Conservation (phyloP, 1,140 invertebrate genomes). For the Musca domestica region DNA sequence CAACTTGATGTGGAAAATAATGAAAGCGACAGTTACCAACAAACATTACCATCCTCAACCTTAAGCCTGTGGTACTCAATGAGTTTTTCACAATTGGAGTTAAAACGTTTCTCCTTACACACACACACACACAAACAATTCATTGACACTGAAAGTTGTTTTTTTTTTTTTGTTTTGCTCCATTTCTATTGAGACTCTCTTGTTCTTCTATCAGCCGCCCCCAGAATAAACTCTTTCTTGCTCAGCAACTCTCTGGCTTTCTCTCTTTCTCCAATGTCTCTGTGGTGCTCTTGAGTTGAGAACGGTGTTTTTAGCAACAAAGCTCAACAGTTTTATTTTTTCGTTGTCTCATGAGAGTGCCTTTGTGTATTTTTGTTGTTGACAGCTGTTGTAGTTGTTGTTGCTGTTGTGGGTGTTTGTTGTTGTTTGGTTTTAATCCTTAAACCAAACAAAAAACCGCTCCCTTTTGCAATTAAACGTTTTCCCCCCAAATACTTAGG, state of each 20-base stretch:
- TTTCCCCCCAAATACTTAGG: neutral
- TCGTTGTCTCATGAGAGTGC: neutral
- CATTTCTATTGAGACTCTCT: no score
- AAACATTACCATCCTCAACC: no score
- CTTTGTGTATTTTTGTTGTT: neutral
- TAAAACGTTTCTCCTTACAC: no score
- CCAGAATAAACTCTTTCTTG: neutral
- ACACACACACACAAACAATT: no score
- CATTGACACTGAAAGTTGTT: no score
- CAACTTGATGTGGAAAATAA: no score
- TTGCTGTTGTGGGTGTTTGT: neutral
- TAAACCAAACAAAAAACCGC: conserved; percentile 5
- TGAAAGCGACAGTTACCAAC: no score
- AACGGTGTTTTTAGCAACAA: neutral
- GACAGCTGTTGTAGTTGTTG: neutral
- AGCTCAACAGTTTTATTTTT: conserved; percentile 14
- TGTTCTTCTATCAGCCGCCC: no score
- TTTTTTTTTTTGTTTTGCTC: no score
- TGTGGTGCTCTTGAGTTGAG: conserved; percentile 7
- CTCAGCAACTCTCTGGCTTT: neutral
- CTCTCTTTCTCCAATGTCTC: neutral
- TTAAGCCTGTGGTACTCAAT: no score
- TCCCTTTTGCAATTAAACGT: conserved; percentile 9
- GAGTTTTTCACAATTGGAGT: no score
- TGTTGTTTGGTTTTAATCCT: conserved; percentile 12